Evolutionary conservation across 2,113 vertebrate species (phyloP), one percentile per base, ranked within the genome.

Genomic region (Tragelaphus scriptus): DNA sequence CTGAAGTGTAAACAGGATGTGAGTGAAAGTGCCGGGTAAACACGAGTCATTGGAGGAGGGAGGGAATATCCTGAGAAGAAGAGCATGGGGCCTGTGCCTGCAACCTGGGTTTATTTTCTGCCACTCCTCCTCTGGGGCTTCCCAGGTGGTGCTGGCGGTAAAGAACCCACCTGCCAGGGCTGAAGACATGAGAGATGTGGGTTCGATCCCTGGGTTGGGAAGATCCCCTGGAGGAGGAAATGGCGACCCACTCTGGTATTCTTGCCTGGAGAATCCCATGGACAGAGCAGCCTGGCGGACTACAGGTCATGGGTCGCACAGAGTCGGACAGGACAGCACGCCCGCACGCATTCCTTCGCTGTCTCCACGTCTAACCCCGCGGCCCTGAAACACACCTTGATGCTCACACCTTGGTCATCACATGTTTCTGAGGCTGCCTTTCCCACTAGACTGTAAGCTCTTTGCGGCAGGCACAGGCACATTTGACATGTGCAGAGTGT

Each of bases 311-410:
- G 65, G 32, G 17, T 68, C 65, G 1, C n/a, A 19, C 65, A 36
- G n/a, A 19, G n/a, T 71, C 0, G 1, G n/a, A 68, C 32, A 2
- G 0, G 4, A 5, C 32, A 21, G 65, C n/a, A 1, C 0, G 4
- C n/a, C 13, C 3, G 58, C 15, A 1, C 0, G n/a, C 17, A 1
- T 58, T 25, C 40, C n/a, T 32, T 55, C 17, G 47, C 26, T 17
- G 19, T 23, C 25, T 86, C 71, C 16, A 40, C 28, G 3, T 58
- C 19, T 51, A 26, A 30, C 7, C 59, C 14, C 1, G 10, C 15
- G 40, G 32, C 63, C 30, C n/a, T n/a, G n/a, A 30, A 55, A 25
- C 30, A 55, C 5, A 16, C 56, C 40, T 26, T 14, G 21, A 77
- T 40, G 19, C 19, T 51, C 32, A 93, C 7, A 49, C 11, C 13